Conservation (phyloP, 1,140 invertebrate genomes). For the Archivesica marissinica region DNA sequence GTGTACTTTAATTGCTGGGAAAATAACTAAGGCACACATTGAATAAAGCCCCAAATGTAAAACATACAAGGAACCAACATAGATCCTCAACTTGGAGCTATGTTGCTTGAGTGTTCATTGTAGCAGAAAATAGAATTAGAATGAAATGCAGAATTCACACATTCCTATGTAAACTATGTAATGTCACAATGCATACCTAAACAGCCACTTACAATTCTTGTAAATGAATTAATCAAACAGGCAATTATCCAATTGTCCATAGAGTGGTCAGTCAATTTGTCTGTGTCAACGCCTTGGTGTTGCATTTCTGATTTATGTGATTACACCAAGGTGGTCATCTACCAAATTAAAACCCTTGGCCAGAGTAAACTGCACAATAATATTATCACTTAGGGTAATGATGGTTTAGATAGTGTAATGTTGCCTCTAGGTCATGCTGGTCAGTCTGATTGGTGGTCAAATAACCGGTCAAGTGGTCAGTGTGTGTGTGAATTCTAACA, state of each 20-base stretch:
- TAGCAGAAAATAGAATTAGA: no score
- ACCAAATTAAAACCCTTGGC: neutral
- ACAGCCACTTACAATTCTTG: neutral
- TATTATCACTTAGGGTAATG: neutral
- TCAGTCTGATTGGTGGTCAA: conserved; percentile 13
- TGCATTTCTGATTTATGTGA: conserved; percentile 42
- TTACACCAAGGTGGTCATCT: conserved; percentile 7
- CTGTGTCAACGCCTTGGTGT: conserved; percentile 31
- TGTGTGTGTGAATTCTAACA: conserved; percentile 34
- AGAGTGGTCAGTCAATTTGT: conserved; percentile 37
- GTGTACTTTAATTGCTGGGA: no score
- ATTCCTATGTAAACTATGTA: no score
- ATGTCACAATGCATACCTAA: no score
- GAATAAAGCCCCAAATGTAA: no score
- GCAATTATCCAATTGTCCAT: conserved; percentile 10
- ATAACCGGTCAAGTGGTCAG: conserved; percentile 11
- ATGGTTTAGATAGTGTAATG: neutral
- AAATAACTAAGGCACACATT: no score
- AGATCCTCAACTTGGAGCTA: no score
- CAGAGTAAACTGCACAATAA: neutral
- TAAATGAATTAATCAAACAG: conserved; percentile 6
- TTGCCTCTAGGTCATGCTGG: neutral
- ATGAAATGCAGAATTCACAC: no score
- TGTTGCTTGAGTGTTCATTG: no score
- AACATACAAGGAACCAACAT: no score